Evolutionary conservation across 2,797 vertebrate species (phyloP).

Genomic region (Paramormyrops hopkinsi): DNA sequence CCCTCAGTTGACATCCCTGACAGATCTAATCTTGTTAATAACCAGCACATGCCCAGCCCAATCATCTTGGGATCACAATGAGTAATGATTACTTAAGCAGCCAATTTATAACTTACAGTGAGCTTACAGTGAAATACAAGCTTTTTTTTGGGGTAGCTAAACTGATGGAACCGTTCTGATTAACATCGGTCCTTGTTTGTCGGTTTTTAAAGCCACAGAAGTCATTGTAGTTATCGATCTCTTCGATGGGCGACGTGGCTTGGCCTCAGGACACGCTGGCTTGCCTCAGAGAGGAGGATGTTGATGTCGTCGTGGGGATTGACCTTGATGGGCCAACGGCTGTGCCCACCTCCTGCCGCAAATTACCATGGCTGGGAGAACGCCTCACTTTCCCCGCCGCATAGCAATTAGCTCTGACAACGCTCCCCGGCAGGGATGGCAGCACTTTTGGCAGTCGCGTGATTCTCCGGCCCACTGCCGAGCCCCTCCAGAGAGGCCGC

Average conservation of each 20-base stretch:
- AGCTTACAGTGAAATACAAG: conserved; percentile 7
- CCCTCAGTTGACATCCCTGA: conserved; percentile 66
- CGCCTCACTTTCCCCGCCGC: not conserved
- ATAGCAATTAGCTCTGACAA: conserved; percentile 1
- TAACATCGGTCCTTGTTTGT: not conserved
- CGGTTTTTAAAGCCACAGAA: not conserved
- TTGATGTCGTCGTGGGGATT: not conserved
- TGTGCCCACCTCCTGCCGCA: not conserved
- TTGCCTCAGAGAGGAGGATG: not conserved
- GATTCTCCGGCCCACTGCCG: not conserved
- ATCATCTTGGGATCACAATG: conserved; percentile 48
- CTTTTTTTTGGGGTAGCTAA: conserved; percentile 11
- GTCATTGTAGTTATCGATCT: not conserved
- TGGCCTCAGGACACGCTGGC: not conserved
- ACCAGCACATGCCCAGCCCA: conserved; percentile 65
- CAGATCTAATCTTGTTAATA: conserved; percentile 72
- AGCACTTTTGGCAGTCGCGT: not conserved
- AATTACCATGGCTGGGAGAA: not conserved
- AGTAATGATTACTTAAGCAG: conserved; percentile 48
- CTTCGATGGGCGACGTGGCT: no score
- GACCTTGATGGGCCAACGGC: not conserved
- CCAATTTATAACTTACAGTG: conserved; percentile 33
- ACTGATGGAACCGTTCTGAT: not conserved
- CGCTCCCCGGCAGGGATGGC: not conserved
- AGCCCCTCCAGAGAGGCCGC: not conserved